These are phyloP conservation scores for Branchellion lobata DNA, from an alignment of 2,888 invertebrate genomes.

Conservation along the genomic window DNA sequence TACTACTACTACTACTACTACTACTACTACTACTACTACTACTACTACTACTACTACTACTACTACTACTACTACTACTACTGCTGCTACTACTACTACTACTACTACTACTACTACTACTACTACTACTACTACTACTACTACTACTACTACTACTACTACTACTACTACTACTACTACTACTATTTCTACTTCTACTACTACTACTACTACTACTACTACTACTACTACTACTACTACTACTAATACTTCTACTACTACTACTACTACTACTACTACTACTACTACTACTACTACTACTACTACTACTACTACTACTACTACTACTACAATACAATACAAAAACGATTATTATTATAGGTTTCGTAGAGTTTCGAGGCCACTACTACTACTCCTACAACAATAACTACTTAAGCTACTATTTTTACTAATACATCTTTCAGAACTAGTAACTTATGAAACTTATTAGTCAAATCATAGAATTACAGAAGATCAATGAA, in stretches of 20 bases:
- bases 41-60: slow-evolving; percentile 40
- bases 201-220: slow-evolving; percentile 42
- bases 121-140: slow-evolving; percentile 34
- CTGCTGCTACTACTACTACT: slow-evolving; percentile 19
- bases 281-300: slow-evolving; percentile 4
- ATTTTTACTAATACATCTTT: too few species aligned
- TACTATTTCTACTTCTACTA: slow-evolving; percentile 44
- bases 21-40: slow-evolving; percentile 44
- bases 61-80: slow-evolving; percentile 42
- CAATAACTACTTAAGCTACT: background rate
- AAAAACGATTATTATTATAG: too few species aligned
- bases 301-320: background rate
- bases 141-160: slow-evolving; percentile 44
- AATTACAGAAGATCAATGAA: too few species aligned
- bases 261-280: slow-evolving; percentile 33
- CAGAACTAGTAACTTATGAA: too few species aligned
- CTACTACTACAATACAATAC: too few species aligned
- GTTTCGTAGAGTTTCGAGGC: too few species aligned
- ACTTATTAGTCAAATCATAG: too few species aligned
- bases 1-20: slow-evolving; percentile 44
- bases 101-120: slow-evolving; percentile 43
- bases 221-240: slow-evolving; percentile 32
- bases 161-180: slow-evolving; percentile 45
- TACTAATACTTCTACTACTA: slow-evolving; percentile 23
- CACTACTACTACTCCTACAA: too few species aligned